Conservation (phyloP, 1,140 invertebrate genomes). For the Ceratina calcarata region DNA sequence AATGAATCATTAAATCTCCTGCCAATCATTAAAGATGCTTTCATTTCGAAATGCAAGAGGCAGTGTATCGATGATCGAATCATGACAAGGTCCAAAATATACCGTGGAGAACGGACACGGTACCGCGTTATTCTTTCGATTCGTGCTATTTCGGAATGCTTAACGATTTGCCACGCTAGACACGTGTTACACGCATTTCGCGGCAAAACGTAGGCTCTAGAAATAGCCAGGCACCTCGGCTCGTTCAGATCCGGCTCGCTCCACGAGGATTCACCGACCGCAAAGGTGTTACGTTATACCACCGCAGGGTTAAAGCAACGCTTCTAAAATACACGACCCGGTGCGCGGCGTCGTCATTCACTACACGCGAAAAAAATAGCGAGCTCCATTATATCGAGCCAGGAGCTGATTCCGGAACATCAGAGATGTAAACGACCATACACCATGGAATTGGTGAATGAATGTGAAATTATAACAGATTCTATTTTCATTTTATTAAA, state of each 20-base stretch:
- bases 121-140: slow-evolving; percentile 31
- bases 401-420: not conserved
- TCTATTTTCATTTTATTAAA: no score
- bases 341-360: not conserved
- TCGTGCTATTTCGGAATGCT: slow-evolving; percentile 35
- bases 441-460: not conserved
- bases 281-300: slow-evolving; percentile 37
- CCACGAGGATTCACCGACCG: slow-evolving; percentile 14
- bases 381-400: not conserved
- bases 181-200: slow-evolving; percentile 13
- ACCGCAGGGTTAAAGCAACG: not conserved
- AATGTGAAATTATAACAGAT: no score
- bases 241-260: slow-evolving; percentile 16
- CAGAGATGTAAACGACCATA: not conserved
- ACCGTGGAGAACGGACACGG: not conserved
- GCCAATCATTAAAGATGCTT: not conserved
- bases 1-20: not conserved
- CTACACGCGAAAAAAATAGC: slow-evolving; percentile 5
- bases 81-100: not conserved
- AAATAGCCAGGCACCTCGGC: slow-evolving; percentile 26
- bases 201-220: slow-evolving; percentile 26
- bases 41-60: not conserved
- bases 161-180: slow-evolving; percentile 24
- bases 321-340: slow-evolving; percentile 24
- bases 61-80: not conserved